phyloP scores from a whole-genome alignment of 2,113 vertebrate species.

The Rhegmatorhina hoffmannsi region DNA sequence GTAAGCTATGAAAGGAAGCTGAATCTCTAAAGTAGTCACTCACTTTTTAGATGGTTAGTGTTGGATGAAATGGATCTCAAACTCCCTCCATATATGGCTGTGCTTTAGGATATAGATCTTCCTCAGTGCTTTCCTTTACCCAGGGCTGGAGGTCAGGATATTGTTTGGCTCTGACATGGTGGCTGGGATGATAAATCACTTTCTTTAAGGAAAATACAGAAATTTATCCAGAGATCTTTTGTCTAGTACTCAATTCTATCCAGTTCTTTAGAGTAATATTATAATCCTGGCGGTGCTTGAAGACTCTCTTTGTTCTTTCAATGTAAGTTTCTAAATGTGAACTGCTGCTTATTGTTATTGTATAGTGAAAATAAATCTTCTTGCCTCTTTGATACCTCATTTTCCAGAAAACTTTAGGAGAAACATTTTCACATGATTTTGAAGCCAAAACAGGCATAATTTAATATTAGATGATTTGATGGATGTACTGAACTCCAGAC shows the following conservation, averaged over 20 bases:
- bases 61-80: neutral
- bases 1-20: neutral
- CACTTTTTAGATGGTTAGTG: neutral
- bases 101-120: neutral
- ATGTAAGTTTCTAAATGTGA: neutral
- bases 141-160: neutral
- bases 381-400: neutral
- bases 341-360: neutral
- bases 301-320: neutral
- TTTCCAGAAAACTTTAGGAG: neutral
- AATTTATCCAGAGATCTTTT: neutral
- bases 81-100: neutral
- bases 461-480: neutral
- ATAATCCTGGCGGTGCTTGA: neutral
- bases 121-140: neutral
- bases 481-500: neutral
- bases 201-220: neutral
- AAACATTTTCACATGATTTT: neutral
- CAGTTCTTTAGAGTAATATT: neutral
- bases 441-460: neutral
- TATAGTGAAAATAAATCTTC: neutral
- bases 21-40: neutral
- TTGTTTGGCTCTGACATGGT: neutral
- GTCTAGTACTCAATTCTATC: neutral
- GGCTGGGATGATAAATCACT: neutral